Evolutionary conservation across 1,140 invertebrate species (phyloP).

Genomic region (Homarus americanus): DNA sequence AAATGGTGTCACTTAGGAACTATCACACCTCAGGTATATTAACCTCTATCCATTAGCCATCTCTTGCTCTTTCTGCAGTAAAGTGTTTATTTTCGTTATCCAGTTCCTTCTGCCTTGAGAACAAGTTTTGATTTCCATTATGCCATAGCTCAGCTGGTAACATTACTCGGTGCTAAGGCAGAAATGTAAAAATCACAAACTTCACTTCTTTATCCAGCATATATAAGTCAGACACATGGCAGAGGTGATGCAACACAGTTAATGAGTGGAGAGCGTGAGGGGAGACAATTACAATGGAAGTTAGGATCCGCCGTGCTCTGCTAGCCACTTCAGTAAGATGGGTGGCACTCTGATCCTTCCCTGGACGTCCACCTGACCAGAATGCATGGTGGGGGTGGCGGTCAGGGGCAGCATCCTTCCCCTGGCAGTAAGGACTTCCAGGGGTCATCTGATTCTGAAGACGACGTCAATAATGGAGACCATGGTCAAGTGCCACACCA

Average conservation of each 20-base stretch:
- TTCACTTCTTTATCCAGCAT: not conserved
- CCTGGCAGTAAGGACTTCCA: not conserved
- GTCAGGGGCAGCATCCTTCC: not conserved
- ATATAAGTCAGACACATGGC: not conserved
- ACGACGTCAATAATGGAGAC: conserved; percentile 1
- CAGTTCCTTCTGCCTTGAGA: not conserved
- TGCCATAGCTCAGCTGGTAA: no score
- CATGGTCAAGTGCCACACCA: not conserved
- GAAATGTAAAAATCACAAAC: not conserved
- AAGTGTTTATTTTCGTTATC: not conserved
- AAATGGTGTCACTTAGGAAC: not conserved
- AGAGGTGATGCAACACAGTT: not conserved
- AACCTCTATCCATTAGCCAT: no score
- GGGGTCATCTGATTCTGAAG: conserved; percentile 9
- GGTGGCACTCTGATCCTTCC: conserved; percentile 4
- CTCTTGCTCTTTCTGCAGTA: no score
- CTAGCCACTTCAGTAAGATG: conserved; percentile 40
- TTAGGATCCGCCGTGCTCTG: conserved; percentile 9
- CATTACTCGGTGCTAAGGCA: not conserved
- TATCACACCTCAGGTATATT: not conserved
- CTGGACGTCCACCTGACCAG: conserved; percentile 22
- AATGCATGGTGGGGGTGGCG: conserved; percentile 22
- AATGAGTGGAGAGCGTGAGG: not conserved
- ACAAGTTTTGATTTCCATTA: not conserved
- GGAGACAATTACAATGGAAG: not conserved